A percentile compares a stretch with the other conserved stretches of the same genome.
Evolutionary conservation across 2,113 vertebrate genomes (phyloP).

Genomic region (Takifugu flavidus): DNA sequence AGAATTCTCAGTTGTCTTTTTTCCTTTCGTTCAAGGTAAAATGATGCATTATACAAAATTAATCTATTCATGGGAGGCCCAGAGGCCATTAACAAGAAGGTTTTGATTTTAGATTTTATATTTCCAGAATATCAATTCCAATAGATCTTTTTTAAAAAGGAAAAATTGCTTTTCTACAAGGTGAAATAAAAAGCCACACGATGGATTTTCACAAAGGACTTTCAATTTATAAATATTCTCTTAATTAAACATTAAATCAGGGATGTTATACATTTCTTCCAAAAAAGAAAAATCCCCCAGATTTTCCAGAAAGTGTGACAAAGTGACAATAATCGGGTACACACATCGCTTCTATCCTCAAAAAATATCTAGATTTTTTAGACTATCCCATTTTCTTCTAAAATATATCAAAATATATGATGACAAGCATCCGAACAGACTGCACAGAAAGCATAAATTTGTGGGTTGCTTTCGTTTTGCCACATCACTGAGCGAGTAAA

Average conservation of each 20-base stretch:
- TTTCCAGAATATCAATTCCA: no score
- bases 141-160: no score
- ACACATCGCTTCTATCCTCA: slow-evolving; percentile 65
- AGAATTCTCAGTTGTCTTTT: no score
- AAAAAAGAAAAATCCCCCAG: slow-evolving; percentile 41
- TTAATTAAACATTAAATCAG: slow-evolving; percentile 74
- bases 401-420: slow-evolving; percentile 74
- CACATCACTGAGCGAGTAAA: slow-evolving; percentile 15
- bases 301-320: slow-evolving; percentile 67
- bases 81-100: no score
- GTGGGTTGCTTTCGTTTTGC: slow-evolving; percentile 37
- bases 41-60: no score
- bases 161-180: neutral
- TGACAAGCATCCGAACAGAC: slow-evolving; percentile 64
- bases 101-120: no score
- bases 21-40: no score
- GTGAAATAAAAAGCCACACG: slow-evolving; percentile 39
- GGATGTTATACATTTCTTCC: slow-evolving; percentile 64
- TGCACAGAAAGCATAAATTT: slow-evolving; percentile 59
- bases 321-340: slow-evolving; percentile 68
- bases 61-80: no score
- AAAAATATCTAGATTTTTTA: slow-evolving; percentile 69
- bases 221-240: slow-evolving; percentile 77
- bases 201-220: slow-evolving; percentile 68
- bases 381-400: slow-evolving; percentile 13